phyloP scores from a whole-genome alignment of 2,888 invertebrate species.

The Hoplodrina blanda region DNA sequence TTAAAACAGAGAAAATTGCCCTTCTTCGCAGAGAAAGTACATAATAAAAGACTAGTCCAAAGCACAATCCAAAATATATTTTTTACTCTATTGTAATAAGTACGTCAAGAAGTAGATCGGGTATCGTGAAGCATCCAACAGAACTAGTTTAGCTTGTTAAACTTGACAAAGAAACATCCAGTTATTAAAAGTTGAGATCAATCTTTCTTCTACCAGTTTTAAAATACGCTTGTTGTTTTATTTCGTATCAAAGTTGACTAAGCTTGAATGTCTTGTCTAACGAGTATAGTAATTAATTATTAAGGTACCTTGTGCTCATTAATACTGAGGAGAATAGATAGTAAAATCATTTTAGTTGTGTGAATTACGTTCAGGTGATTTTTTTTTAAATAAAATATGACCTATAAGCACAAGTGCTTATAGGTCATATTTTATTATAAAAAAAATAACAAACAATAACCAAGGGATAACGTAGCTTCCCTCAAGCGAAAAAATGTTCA shows the following conservation, averaged over 20 bases:
- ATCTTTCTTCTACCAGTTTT: conserved; percentile 2
- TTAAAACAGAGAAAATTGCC: too few relatives aligned
- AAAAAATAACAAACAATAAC: too few relatives aligned
- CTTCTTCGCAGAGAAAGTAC: neutral
- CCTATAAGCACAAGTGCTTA: too few relatives aligned
- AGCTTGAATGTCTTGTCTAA: neutral
- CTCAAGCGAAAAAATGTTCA: too few relatives aligned
- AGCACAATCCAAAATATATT: conserved; percentile 9
- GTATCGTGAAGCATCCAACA: neutral
- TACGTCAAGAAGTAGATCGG: neutral
- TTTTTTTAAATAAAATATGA: too few relatives aligned
- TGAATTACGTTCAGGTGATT: too few relatives aligned
- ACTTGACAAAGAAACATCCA: conserved; percentile 3
- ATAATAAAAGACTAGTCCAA: neutral
- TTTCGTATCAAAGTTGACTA: neutral
- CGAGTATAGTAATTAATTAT: neutral
- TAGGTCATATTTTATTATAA: too few relatives aligned
- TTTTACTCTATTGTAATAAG: neutral
- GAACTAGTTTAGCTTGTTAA: conserved; percentile 1
- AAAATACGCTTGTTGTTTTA: neutral
- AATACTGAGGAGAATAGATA: neutral
- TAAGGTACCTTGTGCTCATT: neutral
- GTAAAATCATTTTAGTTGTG: neutral
- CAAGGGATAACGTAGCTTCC: too few relatives aligned
- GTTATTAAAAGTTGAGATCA: neutral